Conservation (phyloP, 2,888 invertebrate genomes). For the Pollenia amentaria region DNA sequence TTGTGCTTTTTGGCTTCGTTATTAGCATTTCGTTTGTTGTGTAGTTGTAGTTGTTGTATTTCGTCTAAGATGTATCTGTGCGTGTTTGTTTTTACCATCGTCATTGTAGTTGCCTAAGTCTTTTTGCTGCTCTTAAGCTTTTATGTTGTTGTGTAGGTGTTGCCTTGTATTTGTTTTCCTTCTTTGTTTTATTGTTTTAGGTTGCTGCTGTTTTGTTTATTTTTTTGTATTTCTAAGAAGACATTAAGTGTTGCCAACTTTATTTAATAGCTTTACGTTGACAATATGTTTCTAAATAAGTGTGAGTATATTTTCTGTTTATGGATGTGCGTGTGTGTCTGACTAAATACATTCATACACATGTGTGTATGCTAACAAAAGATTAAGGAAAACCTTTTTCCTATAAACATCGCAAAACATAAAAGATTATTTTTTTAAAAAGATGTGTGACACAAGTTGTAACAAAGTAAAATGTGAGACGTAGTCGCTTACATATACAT, state of each 20-base stretch:
- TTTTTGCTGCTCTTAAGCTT: slow-evolving; percentile 43
- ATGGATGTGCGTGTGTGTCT: background rate
- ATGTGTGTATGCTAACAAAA: slow-evolving; percentile 29
- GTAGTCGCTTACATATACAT: background rate
- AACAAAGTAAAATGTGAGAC: background rate
- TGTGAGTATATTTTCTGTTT: background rate
- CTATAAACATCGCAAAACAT: slow-evolving; percentile 11
- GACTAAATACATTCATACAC: background rate
- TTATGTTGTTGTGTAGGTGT: slow-evolving; percentile 62
- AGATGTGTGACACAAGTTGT: slow-evolving; percentile 4
- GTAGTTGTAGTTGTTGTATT: slow-evolving; percentile 55
- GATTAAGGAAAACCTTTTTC: slow-evolving; percentile 24
- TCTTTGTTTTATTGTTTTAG: slow-evolving; percentile 74
- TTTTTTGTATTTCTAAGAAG: slow-evolving; percentile 67
- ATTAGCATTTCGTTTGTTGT: slow-evolving; percentile 79
- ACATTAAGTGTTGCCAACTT: slow-evolving; percentile 83
- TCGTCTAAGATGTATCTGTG: slow-evolving; percentile 39
- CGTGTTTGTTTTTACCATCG: slow-evolving; percentile 21
- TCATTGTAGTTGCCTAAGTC: slow-evolving; percentile 24
- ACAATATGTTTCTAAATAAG: slow-evolving; percentile 73
- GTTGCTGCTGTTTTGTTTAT: slow-evolving; percentile 64
- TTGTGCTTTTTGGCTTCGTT: slow-evolving; percentile 77
- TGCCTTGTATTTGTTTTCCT: slow-evolving; percentile 68
- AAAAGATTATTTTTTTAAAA: slow-evolving; percentile 9
- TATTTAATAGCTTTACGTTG: slow-evolving; percentile 82